Conservation (phyloP, 2,797 vertebrate genomes). For the Neosalanx taihuensis region DNA sequence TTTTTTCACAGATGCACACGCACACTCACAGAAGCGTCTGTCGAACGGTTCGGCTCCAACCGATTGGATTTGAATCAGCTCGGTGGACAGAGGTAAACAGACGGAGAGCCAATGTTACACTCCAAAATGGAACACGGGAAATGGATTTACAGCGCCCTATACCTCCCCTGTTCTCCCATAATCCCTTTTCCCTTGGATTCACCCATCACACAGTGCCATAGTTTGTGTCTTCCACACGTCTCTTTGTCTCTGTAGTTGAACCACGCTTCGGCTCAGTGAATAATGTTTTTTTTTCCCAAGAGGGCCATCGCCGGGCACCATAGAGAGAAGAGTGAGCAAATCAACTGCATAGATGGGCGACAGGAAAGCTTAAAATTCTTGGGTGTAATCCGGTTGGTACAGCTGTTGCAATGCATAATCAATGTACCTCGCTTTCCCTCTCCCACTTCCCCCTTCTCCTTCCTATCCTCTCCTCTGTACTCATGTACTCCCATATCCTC, state of each 20-base stretch:
- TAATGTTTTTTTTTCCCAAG: not conserved
- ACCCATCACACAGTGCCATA: slow-evolving; percentile 24
- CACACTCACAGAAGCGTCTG: slow-evolving; percentile 30
- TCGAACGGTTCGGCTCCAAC: slow-evolving; percentile 30
- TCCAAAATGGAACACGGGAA: slow-evolving; percentile 55
- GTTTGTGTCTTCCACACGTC: not conserved
- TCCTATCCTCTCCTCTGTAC: slow-evolving; percentile 1
- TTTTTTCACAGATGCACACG: slow-evolving; percentile 31
- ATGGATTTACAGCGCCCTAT: slow-evolving; percentile 48
- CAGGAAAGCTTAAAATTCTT: slow-evolving; percentile 37
- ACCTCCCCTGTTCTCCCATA: slow-evolving; percentile 43
- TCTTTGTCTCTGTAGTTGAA: not conserved
- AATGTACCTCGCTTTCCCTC: slow-evolving; percentile 35
- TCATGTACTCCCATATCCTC: not conserved
- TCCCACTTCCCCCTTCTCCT: slow-evolving; percentile 12
- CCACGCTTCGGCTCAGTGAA: not conserved
- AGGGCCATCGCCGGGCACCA: not conserved
- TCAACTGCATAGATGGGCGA: slow-evolving; percentile 38
- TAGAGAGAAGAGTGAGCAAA: slow-evolving; percentile 7
- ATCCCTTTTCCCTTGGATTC: slow-evolving; percentile 36
- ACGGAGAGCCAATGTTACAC: slow-evolving; percentile 44
- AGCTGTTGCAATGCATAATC: slow-evolving; percentile 50
- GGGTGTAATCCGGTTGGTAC: slow-evolving; percentile 45
- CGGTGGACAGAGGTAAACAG: slow-evolving; percentile 54
- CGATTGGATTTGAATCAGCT: slow-evolving; percentile 63